These are phyloP conservation scores for Dryas iulia DNA, from an alignment of 1,140 invertebrate genomes.

Conservation along the genomic window DNA sequence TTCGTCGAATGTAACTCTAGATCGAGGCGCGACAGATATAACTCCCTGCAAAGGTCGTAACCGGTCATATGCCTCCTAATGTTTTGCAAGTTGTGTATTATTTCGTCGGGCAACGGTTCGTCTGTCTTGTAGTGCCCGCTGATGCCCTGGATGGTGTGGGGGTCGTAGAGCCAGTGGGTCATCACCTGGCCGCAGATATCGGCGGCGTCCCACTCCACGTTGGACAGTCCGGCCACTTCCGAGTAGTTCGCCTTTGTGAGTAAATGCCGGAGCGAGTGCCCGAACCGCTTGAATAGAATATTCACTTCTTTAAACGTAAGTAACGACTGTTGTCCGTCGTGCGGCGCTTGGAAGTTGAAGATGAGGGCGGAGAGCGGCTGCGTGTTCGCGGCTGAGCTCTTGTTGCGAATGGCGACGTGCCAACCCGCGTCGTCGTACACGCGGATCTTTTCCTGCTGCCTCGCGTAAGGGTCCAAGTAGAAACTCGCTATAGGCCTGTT, in stretches of 20 bases:
- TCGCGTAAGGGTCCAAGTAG: slow-evolving; percentile 90
- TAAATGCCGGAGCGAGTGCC: slow-evolving; percentile 90
- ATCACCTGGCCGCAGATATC: slow-evolving; percentile 90
- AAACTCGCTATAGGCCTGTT: slow-evolving; percentile 87
- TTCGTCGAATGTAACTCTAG: slow-evolving; percentile 89
- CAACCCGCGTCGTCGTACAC: slow-evolving; percentile 83
- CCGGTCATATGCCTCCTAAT: slow-evolving; percentile 88
- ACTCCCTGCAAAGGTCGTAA: slow-evolving; percentile 88
- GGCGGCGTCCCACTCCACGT: slow-evolving; percentile 95
- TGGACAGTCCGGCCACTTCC: slow-evolving; percentile 91
- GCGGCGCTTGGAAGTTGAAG: slow-evolving; percentile 88
- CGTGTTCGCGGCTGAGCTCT: slow-evolving; percentile 82
- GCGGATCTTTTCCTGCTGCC: slow-evolving; percentile 83
- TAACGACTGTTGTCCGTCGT: slow-evolving; percentile 84
- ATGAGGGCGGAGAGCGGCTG: slow-evolving; percentile 89
- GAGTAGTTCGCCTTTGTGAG: slow-evolving; percentile 89
- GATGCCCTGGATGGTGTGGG: slow-evolving; percentile 84
- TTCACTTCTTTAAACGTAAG: slow-evolving; percentile 89
- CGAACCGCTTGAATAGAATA: slow-evolving; percentile 91
- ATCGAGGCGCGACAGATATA: slow-evolving; percentile 93
- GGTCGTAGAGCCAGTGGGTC: slow-evolving; percentile 89
- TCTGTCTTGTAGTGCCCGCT: slow-evolving; percentile 88
- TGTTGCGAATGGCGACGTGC: slow-evolving; percentile 85
- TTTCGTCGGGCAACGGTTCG: slow-evolving; percentile 84
- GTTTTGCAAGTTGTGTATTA: slow-evolving; percentile 83